These are phyloP conservation scores for Hemichromis elongatus DNA, from an alignment of 2,113 vertebrate genomes.

Conservation along the genomic window DNA sequence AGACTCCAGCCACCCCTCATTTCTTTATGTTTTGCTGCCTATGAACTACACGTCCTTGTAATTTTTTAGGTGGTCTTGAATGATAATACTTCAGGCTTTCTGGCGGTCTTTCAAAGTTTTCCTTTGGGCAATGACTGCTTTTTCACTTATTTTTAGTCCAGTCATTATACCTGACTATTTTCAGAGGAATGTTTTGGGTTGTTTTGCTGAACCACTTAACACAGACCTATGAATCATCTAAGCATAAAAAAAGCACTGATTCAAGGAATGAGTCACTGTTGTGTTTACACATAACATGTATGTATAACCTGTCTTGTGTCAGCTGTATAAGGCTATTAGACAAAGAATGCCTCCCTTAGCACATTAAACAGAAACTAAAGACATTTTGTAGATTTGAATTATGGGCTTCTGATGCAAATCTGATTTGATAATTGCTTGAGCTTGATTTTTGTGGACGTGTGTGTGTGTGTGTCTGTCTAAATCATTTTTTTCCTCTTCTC, in stretches of 20 bases:
- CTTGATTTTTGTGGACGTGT: not conserved
- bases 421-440: not conserved
- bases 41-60: not conserved
- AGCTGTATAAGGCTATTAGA: not conserved
- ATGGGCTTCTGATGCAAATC: not conserved
- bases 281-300: not conserved
- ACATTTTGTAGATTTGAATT: not conserved
- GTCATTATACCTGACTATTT: not conserved
- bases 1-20: not conserved
- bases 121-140: not conserved
- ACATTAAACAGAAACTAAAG: not conserved
- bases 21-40: not conserved
- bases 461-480: not conserved
- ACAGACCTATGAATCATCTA: not conserved
- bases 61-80: not conserved
- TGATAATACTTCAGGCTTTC: not conserved
- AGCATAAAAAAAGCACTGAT: accelerated
- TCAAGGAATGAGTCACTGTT: not conserved
- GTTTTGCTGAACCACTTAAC: not conserved
- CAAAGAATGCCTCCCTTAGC: not conserved
- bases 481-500: not conserved
- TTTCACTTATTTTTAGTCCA: not conserved
- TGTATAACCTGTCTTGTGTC: not conserved
- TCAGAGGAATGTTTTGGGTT: not conserved
- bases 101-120: not conserved